Evolutionary conservation across 1,140 invertebrate genomes (phyloP), one percentile per base, ranked within the genome.

Genomic region (Choristoneura fumiferana): DNA sequence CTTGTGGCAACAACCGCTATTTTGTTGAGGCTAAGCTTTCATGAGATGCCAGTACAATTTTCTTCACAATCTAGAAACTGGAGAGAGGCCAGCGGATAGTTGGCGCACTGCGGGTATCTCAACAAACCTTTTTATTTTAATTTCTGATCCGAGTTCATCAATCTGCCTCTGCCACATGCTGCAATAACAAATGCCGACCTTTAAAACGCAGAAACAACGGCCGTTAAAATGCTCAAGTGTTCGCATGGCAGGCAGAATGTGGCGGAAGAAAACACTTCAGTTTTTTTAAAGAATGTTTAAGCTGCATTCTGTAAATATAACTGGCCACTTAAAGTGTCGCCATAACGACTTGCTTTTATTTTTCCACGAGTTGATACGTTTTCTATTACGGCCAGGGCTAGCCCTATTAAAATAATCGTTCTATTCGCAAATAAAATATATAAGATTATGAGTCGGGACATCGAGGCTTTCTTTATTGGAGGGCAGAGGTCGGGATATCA

Each of bases 401-500:
- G n/a, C 10, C 10, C 43, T 49, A 49, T 49, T 49, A 49, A 49
- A 64, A 66, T 59, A 33, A 39, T 12, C 35, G 59, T 34, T 29
- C 22, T 29, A 29, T 29, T 45, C 60, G 43, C 54, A 38, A 66
- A 69, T 69, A 69, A 66, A 69, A 63, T 68, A 55, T 66, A 55
- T 58, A 55, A 58, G 55, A 60, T 65, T 60, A 63, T 59, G 59
- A 58, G 60, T 52, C 60, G 65, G 60, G 61, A n/a, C 17, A 40
- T 57, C 60, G 14, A 61, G 45, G 33, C 43, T 39, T 71, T 69
- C 63, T 68, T 73, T 67, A 67, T 61, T 57, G 53, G 71, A 77
- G 84, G 78, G 74, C 81, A 82, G 65, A 80, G 84, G 82, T 87
- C 84, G 60, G 66, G 71, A 79, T 80, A 80, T 79, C 75, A 78